Base-by-base conservation (phyloP, 2,797 vertebrate species). In the Sparidentex hasta region DNA sequence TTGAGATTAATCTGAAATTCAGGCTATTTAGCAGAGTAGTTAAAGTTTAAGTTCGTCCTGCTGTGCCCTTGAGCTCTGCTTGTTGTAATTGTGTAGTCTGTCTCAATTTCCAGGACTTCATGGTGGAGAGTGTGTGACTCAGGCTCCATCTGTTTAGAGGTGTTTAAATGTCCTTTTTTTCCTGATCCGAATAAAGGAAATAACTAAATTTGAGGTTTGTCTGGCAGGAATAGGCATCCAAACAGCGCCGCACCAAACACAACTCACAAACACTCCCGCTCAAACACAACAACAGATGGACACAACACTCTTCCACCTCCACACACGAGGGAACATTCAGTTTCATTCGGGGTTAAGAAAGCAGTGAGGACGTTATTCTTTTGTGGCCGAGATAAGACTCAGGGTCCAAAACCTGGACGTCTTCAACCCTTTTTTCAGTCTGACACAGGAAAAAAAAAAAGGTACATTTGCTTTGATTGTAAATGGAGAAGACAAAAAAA, bases 401-500 rank as follows among this genome's bases (percentile, higher is more conserved):
- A 14, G 50, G 74, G 57, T 82, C 82, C 64, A 57, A 65, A 82
- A 57, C 68, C 73, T 71, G 52, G 17, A 66, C 5, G 70, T 75
- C 58, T 70, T 27, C 21, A 16, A 16, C 13, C 6, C 6, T 33
- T 54, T 81, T 71, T 66, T 51, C 33, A 54, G 66, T 70, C 33
- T 0, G 73, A 48, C 14, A 58, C 52, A 71, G 64, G 43, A 14
- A 44, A 69, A 63, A n/a, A 27, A 68, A 74, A 73, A 74, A 69
- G 46, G 21, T 52, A 80, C 76, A 76, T 20, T 38, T 38, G 59
- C 44, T 65, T 33, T 33, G 78, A 81, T 64, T 87, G 66, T 74
- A 57, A 85, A 92, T 74, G 80, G 76, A 84, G 86, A 87, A 78
- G 80, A 90, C 86, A 90, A 90, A 82, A 81, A 82, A 81, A 87